phyloP scores from a whole-genome alignment of 2,888 invertebrate species.

The Leucania comma region DNA sequence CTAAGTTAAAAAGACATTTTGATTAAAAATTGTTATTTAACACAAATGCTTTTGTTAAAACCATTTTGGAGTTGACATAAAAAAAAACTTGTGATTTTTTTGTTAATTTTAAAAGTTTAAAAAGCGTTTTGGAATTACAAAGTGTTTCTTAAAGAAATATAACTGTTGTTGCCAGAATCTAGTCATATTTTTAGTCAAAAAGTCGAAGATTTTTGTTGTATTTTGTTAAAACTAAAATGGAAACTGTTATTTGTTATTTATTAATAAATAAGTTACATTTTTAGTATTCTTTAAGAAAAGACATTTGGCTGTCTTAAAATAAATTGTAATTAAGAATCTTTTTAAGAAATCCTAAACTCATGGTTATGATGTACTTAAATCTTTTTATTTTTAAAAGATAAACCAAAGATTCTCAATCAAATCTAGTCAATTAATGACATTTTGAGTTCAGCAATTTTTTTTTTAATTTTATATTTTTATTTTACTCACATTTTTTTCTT shows the following conservation, averaged over 20 bases:
- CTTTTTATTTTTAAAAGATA: conserved; percentile 26
- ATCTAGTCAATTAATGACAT: conserved; percentile 64
- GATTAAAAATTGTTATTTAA: conserved; percentile 9
- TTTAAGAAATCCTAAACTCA: conserved; percentile 39
- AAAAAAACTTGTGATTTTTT: conserved; percentile 31
- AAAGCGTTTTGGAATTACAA: conserved; percentile 46
- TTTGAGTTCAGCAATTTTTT: conserved; percentile 7
- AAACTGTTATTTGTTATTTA: conserved; percentile 44
- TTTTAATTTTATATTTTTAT: conserved; percentile 20
- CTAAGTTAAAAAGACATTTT: neutral
- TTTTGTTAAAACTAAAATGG: conserved; percentile 49
- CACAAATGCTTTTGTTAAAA: conserved; percentile 36
- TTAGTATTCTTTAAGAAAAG: conserved; percentile 38
- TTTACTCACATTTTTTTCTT: neutral
- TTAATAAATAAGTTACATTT: conserved; percentile 46
- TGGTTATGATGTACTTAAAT: conserved; percentile 8
- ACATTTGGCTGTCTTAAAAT: conserved; percentile 41
- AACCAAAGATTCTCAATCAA: conserved; percentile 46
- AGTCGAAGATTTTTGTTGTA: conserved; percentile 37
- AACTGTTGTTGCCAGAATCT: conserved; percentile 53
- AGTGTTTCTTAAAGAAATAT: conserved; percentile 59
- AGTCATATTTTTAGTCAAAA: conserved; percentile 47
- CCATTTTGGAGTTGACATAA: conserved; percentile 20
- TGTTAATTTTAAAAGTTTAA: conserved; percentile 47
- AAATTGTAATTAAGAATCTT: conserved; percentile 31